Conservation (phyloP, 2,888 invertebrate genomes). For the Tiliacea citrago region DNA sequence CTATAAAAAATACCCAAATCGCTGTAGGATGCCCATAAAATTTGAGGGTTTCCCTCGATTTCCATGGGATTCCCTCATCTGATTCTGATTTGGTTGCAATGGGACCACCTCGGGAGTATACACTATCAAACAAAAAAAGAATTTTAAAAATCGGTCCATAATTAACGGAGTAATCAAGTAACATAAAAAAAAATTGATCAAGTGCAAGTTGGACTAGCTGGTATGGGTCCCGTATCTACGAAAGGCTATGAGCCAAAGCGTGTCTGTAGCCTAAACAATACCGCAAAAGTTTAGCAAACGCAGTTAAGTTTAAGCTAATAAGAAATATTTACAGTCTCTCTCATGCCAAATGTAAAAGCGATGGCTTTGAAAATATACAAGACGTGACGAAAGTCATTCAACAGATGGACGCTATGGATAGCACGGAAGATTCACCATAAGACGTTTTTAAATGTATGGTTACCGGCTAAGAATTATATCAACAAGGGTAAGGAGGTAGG, state of each 20-base stretch:
- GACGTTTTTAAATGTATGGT: background rate
- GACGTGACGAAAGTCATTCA: background rate
- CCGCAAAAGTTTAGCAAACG: background rate
- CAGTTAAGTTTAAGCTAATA: background rate
- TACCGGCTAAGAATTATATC: too few relatives aligned
- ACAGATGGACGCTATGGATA: background rate
- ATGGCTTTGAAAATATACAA: background rate
- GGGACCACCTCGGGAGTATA: too few relatives aligned
- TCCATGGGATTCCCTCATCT: too few relatives aligned
- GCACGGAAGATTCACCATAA: background rate
- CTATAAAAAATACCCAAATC: too few relatives aligned
- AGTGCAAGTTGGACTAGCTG: background rate
- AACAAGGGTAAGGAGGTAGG: too few relatives aligned
- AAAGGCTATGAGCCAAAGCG: background rate
- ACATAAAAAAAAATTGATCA: too few relatives aligned
- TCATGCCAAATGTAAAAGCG: conserved; percentile 2
- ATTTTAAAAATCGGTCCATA: too few relatives aligned
- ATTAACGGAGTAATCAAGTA: too few relatives aligned
- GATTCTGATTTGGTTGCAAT: too few relatives aligned
- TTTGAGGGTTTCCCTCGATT: too few relatives aligned
- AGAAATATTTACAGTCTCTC: background rate
- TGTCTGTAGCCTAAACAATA: background rate
- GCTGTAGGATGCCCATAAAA: too few relatives aligned
- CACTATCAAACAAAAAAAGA: too few relatives aligned
- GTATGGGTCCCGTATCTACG: background rate